phyloP scores from a whole-genome alignment of 2,888 invertebrate genomes.

The Heliconius ethilla region DNA sequence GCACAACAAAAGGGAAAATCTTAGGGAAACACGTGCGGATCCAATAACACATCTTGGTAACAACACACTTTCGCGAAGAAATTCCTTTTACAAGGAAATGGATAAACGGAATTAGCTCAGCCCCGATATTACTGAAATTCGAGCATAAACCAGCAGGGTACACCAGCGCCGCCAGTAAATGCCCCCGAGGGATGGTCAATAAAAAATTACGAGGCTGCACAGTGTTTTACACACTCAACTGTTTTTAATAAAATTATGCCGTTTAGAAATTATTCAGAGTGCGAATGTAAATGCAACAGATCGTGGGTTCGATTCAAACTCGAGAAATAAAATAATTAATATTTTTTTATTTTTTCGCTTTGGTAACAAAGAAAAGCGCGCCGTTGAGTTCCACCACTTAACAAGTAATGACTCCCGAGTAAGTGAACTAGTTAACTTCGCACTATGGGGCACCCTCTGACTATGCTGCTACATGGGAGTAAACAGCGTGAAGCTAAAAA shows the following conservation, averaged over 20 bases:
- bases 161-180: conserved; percentile 49
- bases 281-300: background rate
- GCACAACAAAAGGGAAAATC: background rate
- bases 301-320: background rate
- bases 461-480: too few species aligned
- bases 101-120: conserved; percentile 39
- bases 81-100: conserved; percentile 32
- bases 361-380: background rate
- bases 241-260: conserved; percentile 2
- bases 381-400: background rate
- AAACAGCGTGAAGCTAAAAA: too few species aligned
- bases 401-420: background rate
- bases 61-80: conserved; percentile 18
- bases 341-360: background rate
- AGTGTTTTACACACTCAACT: conserved; percentile 45
- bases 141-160: conserved; percentile 40
- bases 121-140: conserved; percentile 40
- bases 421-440: background rate
- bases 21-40: background rate
- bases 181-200: conserved; percentile 59
- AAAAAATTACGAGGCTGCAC: conserved; percentile 57
- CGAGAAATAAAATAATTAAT: background rate
- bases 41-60: conserved; percentile 25
- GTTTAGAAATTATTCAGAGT: background rate
- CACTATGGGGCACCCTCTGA: background rate